These are phyloP conservation scores for Psittacus erithacus DNA, from an alignment of 2,113 vertebrate species.

Conservation along the genomic window DNA sequence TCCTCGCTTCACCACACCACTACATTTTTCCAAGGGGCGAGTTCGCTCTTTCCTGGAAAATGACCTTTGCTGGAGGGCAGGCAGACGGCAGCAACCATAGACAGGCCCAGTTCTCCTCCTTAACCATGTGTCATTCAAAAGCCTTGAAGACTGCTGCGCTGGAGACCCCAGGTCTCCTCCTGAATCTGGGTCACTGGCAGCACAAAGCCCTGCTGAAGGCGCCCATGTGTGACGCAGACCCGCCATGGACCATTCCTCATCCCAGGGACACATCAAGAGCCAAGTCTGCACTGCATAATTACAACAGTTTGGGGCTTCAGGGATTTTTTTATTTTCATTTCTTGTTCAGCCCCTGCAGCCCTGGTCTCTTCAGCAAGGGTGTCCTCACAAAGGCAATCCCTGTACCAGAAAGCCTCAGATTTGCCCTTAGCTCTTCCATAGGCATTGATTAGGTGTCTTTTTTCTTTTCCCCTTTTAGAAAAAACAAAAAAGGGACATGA, in stretches of 20 bases:
- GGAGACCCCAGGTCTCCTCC: slow-evolving; percentile 19
- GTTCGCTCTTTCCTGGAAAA: slow-evolving; percentile 13
- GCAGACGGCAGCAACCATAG: slow-evolving; percentile 6
- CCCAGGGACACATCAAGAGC: slow-evolving; percentile 15
- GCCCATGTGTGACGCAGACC: not conserved
- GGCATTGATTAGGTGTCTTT: slow-evolving; percentile 78
- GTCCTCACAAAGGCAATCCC: slow-evolving; percentile 73
- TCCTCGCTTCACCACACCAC: not conserved
- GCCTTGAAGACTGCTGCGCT: not conserved
- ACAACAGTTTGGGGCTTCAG: slow-evolving; percentile 47
- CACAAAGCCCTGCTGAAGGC: not conserved
- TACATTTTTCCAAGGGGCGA: not conserved
- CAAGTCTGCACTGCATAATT: slow-evolving; percentile 59
- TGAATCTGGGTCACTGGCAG: slow-evolving; percentile 68
- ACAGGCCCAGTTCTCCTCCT: slow-evolving; percentile 6
- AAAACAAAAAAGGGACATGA: slow-evolving; percentile 76
- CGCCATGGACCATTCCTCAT: not conserved
- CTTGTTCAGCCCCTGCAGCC: slow-evolving; percentile 62
- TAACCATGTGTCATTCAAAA: slow-evolving; percentile 40
- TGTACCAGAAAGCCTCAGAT: slow-evolving; percentile 68
- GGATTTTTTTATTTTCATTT: not conserved
- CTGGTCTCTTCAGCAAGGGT: slow-evolving; percentile 65
- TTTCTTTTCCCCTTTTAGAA: slow-evolving; percentile 21
- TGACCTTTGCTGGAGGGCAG: slow-evolving; percentile 46
- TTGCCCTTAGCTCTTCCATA: slow-evolving; percentile 73